phyloP scores from a whole-genome alignment of 2,888 invertebrate species.

The Lasioglossum morio region DNA sequence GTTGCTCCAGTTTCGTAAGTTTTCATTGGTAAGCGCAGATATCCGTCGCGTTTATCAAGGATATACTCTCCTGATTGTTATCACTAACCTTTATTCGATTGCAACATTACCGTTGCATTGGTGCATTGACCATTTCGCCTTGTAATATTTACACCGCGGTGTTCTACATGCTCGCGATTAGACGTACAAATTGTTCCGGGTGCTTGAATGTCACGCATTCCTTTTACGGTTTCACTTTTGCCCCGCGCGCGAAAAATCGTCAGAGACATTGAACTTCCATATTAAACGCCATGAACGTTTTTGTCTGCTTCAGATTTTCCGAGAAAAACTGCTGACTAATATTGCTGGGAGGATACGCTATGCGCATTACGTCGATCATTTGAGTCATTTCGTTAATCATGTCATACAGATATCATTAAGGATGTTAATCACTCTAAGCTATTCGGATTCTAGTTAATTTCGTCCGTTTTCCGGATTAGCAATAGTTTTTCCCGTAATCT shows the following conservation, averaged over 20 bases:
- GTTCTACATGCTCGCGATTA: neutral
- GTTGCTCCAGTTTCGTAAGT: slow-evolving; percentile 33
- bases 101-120: slow-evolving; percentile 30
- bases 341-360: neutral
- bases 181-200: slow-evolving; percentile 18
- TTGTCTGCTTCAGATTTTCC: neutral
- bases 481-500: slow-evolving; percentile 18
- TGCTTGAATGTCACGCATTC: neutral
- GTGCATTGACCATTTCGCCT: slow-evolving; percentile 40
- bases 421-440: neutral
- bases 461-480: neutral
- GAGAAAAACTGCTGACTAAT: neutral
- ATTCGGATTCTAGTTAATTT: neutral
- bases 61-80: slow-evolving; percentile 47
- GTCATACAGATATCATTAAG: neutral
- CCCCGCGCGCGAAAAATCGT: neutral
- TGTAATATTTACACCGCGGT: slow-evolving; percentile 24
- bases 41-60: slow-evolving; percentile 35
- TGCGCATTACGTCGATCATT: neutral
- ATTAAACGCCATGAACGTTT: neutral
- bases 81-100: slow-evolving; percentile 42
- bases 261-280: neutral
- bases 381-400: neutral
- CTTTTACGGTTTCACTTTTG: neutral
- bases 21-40: slow-evolving; percentile 4